phyloP scores from a whole-genome alignment of 2,113 vertebrate species.

The Dipodomys merriami region DNA sequence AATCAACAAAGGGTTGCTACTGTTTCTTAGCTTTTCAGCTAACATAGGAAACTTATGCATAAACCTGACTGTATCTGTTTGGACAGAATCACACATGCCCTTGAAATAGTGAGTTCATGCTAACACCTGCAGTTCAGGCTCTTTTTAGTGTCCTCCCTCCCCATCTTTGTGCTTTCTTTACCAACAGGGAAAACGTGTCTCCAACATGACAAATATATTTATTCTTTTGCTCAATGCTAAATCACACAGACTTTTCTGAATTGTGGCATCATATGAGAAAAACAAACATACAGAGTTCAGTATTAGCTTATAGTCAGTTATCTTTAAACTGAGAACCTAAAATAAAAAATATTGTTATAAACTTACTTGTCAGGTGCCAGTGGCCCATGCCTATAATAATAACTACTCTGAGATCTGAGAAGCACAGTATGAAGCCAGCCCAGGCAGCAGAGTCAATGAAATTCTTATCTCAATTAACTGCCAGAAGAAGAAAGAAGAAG shows the following conservation, averaged over 20 bases:
- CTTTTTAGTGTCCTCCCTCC: neutral
- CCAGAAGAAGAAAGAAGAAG: too few species aligned
- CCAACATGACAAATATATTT: neutral
- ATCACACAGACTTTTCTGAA: neutral
- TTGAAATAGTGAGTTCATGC: neutral
- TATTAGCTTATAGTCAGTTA: neutral
- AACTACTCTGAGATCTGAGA: too few species aligned
- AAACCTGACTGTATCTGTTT: neutral
- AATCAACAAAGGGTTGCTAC: neutral
- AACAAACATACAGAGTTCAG: neutral
- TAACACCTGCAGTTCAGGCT: neutral
- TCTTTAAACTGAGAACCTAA: neutral
- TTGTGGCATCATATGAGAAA: neutral
- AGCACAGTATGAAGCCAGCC: too few species aligned
- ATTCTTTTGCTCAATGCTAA: neutral
- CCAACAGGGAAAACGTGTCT: neutral
- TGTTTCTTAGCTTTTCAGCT: conserved; percentile 16
- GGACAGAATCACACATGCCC: neutral
- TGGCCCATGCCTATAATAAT: too few species aligned
- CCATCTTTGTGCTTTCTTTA: neutral
- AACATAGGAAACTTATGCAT: neutral
- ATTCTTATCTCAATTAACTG: too few species aligned
- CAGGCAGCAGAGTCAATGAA: too few species aligned
- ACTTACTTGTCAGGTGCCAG: neutral
- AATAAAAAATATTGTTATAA: neutral